These are phyloP conservation scores for Melanotaenia trifasciata DNA, from an alignment of 2,797 vertebrate species.

Conservation along the genomic window DNA sequence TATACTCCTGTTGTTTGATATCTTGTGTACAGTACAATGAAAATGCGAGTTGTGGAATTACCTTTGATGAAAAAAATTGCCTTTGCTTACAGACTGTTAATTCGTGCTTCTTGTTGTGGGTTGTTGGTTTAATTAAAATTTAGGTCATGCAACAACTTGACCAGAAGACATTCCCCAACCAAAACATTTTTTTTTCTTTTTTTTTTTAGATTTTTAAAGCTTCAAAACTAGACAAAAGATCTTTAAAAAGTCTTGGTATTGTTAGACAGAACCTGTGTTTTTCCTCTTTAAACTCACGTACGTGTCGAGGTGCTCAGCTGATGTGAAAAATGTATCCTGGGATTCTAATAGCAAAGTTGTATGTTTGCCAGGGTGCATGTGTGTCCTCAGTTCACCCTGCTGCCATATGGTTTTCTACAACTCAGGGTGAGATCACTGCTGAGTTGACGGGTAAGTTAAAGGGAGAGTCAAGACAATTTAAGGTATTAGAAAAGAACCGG, in stretches of 20 bases:
- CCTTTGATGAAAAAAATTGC: conserved; percentile 34
- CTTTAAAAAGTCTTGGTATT: no score
- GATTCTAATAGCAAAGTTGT: conserved; percentile 86
- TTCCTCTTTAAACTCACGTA: conserved; percentile 69
- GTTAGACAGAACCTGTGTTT: conserved; percentile 36
- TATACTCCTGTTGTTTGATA: conserved; percentile 15
- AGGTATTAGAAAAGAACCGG: conserved; percentile 48
- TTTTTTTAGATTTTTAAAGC: conserved; percentile 13
- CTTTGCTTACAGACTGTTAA: conserved; percentile 38
- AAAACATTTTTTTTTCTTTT: background rate
- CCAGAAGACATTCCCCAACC: conserved; percentile 29
- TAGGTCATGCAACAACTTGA: conserved; percentile 31
- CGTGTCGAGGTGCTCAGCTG: conserved; percentile 78
- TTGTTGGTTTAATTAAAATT: conserved; percentile 25
- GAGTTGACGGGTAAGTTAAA: conserved; percentile 41
- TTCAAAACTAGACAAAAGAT: background rate
- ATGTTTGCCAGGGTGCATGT: conserved; percentile 85
- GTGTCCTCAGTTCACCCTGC: conserved; percentile 86
- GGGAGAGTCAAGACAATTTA: conserved; percentile 74
- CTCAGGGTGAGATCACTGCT: conserved; percentile 81
- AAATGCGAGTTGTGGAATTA: conserved; percentile 43
- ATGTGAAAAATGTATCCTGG: conserved; percentile 85
- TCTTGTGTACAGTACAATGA: conserved; percentile 38
- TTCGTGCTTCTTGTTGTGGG: conserved; percentile 37
- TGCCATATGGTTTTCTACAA: conserved; percentile 86